A percentile compares a stretch with the other conserved stretches of the same genome.
Evolutionary conservation across 2,113 vertebrate genomes (phyloP).

Genomic region (Uria aalge): DNA sequence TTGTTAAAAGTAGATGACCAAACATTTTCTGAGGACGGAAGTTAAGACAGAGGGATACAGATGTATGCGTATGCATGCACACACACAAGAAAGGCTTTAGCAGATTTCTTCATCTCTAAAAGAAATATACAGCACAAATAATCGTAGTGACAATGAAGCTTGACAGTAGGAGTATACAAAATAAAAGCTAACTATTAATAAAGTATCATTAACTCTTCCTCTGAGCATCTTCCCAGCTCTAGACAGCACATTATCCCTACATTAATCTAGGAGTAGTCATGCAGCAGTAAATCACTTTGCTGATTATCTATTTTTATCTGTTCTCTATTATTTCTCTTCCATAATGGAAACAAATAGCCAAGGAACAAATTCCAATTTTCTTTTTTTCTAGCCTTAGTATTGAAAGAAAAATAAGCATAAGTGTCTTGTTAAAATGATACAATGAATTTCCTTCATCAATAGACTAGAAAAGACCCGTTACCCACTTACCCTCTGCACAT

Average conservation of each 20-base stretch:
- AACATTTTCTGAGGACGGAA: neutral
- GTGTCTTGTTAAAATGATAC: neutral
- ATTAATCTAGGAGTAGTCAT: constrained; percentile 46
- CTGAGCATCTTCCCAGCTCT: neutral
- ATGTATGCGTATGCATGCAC: neutral
- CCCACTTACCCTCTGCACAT: neutral
- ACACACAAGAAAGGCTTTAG: neutral
- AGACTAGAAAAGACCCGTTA: neutral
- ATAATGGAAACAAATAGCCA: constrained; percentile 27
- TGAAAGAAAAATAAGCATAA: neutral
- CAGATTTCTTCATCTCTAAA: neutral
- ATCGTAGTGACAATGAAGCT: neutral
- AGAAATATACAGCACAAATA: constrained; percentile 7
- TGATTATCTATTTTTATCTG: constrained; percentile 36
- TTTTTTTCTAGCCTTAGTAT: neutral
- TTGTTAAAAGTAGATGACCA: neutral
- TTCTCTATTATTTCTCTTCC: constrained; percentile 16
- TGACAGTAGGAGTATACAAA: constrained; percentile 17
- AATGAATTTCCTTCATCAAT: neutral
- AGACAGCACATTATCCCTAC: constrained; percentile 27
- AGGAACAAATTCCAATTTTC: neutral
- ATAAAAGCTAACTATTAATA: constrained; percentile 50
- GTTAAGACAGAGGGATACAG: neutral
- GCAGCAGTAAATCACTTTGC: constrained; percentile 27
- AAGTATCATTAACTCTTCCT: constrained; percentile 40